phyloP scores from a whole-genome alignment of 2,797 vertebrate species.

The Eutrigla gurnardus region DNA sequence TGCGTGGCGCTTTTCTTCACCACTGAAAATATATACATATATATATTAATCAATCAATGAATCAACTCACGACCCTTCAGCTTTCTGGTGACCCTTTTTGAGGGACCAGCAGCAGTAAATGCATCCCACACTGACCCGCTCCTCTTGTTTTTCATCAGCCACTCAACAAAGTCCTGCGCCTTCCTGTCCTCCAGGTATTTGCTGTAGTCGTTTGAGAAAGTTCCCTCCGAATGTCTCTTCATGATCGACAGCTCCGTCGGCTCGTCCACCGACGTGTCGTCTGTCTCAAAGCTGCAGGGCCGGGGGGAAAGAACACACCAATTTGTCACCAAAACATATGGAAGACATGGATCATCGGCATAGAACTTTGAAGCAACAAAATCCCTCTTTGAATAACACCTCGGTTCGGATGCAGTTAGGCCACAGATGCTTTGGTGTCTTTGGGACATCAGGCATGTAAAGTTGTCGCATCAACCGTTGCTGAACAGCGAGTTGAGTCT shows the following conservation, averaged over 20 bases:
- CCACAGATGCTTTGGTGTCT: background rate
- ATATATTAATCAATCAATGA: too few species aligned
- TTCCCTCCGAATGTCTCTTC: constrained; percentile 97
- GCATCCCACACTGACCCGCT: constrained; percentile 85
- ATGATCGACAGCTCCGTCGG: constrained; percentile 81
- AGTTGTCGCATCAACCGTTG: too few species aligned
- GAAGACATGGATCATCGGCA: too few species aligned
- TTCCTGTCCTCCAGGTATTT: constrained; percentile 95
- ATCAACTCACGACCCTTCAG: background rate
- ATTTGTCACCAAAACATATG: background rate
- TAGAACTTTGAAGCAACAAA: background rate
- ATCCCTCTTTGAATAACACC: background rate
- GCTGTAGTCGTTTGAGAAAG: constrained; percentile 98
- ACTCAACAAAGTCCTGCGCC: constrained; percentile 94
- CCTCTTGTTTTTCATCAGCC: constrained; percentile 97
- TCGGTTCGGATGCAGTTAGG: background rate
- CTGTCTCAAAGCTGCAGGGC: constrained; percentile 85
- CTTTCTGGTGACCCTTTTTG: too few species aligned
- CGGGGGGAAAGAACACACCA: constrained; percentile 6
- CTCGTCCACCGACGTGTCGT: constrained; percentile 78
- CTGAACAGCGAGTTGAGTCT: background rate
- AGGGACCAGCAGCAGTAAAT: too few species aligned
- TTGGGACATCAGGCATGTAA: background rate
- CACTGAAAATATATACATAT: constrained; percentile 64
- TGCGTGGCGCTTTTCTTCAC: constrained; percentile 89